These are phyloP conservation scores for Halcyon chelicuti DNA, from an alignment of 2,797 vertebrate genomes.

Conservation along the genomic window DNA sequence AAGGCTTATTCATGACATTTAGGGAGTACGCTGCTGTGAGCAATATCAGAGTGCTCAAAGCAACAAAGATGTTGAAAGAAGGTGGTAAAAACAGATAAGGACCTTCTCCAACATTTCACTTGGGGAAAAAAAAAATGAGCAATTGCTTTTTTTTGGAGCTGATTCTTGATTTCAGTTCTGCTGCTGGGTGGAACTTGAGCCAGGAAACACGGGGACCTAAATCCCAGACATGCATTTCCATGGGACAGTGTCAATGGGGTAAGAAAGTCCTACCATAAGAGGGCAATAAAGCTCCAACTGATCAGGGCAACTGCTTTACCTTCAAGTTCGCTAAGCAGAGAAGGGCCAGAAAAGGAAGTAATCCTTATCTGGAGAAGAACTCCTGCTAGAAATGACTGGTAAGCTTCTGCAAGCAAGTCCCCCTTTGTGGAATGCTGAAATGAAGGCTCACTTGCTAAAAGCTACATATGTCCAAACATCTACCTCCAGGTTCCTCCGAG, in stretches of 20 bases:
- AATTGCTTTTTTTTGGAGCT: not conserved
- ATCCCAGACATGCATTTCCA: not conserved
- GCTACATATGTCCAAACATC: not conserved
- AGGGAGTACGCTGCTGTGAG: not conserved
- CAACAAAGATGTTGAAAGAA: not conserved
- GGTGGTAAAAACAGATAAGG: not conserved
- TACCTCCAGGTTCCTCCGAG: not conserved
- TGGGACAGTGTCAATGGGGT: not conserved
- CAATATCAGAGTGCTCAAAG: not conserved
- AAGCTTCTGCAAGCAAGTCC: not conserved
- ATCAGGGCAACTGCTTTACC: not conserved
- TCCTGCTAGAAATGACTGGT: not conserved
- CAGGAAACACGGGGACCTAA: not conserved
- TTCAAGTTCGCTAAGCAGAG: not conserved
- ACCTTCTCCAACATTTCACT: not conserved
- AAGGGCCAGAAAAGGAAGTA: not conserved
- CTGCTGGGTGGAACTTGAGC: not conserved
- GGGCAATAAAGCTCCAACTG: not conserved
- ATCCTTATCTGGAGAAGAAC: not conserved
- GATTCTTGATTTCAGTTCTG: not conserved
- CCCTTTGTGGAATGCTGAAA: not conserved
- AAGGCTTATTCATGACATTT: not conserved
- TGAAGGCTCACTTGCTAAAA: not conserved
- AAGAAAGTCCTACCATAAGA: not conserved
- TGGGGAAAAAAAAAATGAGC: not conserved